Conservation (phyloP, 2,888 invertebrate genomes). For the Polia nebulosa region DNA sequence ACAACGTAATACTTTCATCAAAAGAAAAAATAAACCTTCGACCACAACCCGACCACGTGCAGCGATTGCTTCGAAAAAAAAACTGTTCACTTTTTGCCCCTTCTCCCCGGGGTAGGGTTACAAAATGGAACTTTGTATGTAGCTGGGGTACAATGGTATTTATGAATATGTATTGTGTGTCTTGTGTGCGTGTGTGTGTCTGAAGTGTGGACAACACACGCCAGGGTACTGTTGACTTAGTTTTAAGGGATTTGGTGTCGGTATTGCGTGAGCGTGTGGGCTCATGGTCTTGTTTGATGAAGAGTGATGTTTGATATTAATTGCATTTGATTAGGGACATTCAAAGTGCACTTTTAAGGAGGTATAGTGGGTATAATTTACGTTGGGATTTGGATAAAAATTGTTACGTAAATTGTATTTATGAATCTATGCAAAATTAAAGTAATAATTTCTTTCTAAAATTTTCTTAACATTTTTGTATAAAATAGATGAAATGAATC, state of each 20-base stretch:
- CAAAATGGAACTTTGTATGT: conserved; percentile 86
- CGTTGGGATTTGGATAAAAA: neutral
- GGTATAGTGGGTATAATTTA: neutral
- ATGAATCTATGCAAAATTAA: neutral
- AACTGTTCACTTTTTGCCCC: conserved; percentile 84
- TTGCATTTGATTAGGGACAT: conserved; percentile 23
- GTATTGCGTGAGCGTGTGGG: conserved; percentile 61
- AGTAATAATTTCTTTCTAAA: neutral
- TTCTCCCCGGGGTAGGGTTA: conserved; percentile 87
- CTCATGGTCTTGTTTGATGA: conserved; percentile 55
- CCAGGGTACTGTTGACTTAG: conserved; percentile 71
- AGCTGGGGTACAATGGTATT: conserved; percentile 68
- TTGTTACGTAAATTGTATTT: too few relatives aligned
- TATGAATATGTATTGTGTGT: conserved; percentile 64
- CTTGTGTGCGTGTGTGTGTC: conserved; percentile 70
- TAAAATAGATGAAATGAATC: neutral
- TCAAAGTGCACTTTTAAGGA: neutral
- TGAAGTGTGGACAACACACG: conserved; percentile 79
- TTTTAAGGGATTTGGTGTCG: conserved; percentile 64
- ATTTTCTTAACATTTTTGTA: neutral
- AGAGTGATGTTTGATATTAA: conserved; percentile 40
- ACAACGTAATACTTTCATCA: conserved; percentile 86
- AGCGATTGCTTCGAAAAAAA: conserved; percentile 81
- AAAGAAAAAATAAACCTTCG: conserved; percentile 81
- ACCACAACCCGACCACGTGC: conserved; percentile 90